Base-by-base conservation (phyloP, 2,888 invertebrate genomes). In the Ornithoptera alexandrae region DNA sequence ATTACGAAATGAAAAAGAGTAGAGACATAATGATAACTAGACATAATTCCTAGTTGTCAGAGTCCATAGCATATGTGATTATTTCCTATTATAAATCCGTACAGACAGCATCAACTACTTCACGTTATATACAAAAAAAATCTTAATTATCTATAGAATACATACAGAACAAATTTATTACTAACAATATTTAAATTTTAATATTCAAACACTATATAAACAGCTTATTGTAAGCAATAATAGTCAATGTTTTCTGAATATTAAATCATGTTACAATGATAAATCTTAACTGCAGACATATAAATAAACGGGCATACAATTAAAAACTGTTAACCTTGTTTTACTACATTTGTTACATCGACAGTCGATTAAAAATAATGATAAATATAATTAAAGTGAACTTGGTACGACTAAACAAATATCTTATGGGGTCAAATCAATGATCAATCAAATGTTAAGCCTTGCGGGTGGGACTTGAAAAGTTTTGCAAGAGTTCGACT, bases 341-440 rank as follows among this genome's bases (percentile, higher is more conserved):
- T 64, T 71, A 50, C 30, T 67, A 67, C 67, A 71, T 65, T 71
- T 67, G 70, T 68, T 67, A 61, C 57, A 57, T 68, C 57, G 67
- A 68, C 70, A 78, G 75, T 74, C 76, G 76, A 78, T 78, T 77
- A 77, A 76, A 78, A 78, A 76, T 75, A 76, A 77, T 77, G 77
- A 78, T 79, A 78, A 77, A 78, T 76, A 73, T 76, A 87, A 87
- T 87, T 83, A 86, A 83, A 82, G 79, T 84, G 82, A 83, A 85
- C 85, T 86, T 85, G 87, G 84, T 84, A 79, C 77, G 74, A 76
- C 78, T 80, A 82, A 82, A 84, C 84, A 84, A 87, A 82, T 84
- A 83, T 83, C 80, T 76, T 79, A 78, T 78, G 77, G 85, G 89
- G 88, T 87, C 88, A 87, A 82, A 80, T 75, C 73, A 74, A 76